Base-by-base conservation (phyloP, 2,888 invertebrate genomes). In the Junonia oenone region DNA sequence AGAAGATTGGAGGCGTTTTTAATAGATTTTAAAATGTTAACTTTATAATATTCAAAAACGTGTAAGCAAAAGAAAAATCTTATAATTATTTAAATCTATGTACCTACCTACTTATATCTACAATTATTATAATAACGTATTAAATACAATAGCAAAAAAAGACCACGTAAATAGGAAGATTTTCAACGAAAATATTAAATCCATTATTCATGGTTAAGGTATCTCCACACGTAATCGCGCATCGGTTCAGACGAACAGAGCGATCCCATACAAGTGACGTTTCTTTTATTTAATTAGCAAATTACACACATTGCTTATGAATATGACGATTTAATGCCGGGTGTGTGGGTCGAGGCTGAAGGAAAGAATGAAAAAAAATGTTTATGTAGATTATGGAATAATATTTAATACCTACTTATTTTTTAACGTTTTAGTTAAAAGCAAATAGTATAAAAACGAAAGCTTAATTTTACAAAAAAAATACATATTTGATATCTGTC, bases 231-330 rank as follows among this genome's bases (percentile, higher is more conserved):
- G 22, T 11, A 15, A 35, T n/a, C 26, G 4, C 22, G 33, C 11
- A 0, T 1, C 19, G 2, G 45, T 15, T 14, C 22, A 31, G 47
- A 31, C 47, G 47, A 19, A 35, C 19, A 8, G 14, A 2, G 13
- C 5, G 53, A 54, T 15, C 15, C 48, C 54, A 11, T 33, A 54
- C 47, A 54, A 54, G 48, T 48, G 8, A 19, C 11, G 26, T 53
- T 22, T 19, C 9, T 48, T 48, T 54, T 43, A 54, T 48, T 33
- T 48, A 48, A 54, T 48, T 48, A 48, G 40, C 1, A 43, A 13
- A 43, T 43, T 13, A 13, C 26, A 43, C 8, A 26, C 26, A 43
- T n/a, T n/a, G 22, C 6, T 26, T 26, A 43, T 26, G 26, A 26
- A 26, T 22, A 22, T 26, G 40, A 40, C 6, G 26, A 22, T 6